A percentile compares a stretch with the other conserved stretches of the same genome.
Evolutionary conservation across 2,113 vertebrate species (phyloP).

Genomic region (Xenopus borealis): DNA sequence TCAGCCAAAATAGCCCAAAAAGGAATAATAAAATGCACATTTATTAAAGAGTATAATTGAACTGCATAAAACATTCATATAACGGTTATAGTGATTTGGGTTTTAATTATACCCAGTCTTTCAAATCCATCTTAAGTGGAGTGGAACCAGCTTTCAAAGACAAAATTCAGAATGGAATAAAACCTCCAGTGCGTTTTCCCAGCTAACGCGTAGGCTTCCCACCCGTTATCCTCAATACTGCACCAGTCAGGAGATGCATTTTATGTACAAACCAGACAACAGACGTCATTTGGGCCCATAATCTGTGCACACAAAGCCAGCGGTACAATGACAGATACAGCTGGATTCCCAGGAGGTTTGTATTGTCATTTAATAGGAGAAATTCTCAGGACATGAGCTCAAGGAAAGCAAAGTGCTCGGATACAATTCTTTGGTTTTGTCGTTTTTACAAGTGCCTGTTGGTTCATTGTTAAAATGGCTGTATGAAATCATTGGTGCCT

Average conservation of each 20-base stretch:
- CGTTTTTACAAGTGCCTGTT: too few relatives aligned
- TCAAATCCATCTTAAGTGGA: slow-evolving; percentile 39
- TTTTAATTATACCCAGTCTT: slow-evolving; percentile 36
- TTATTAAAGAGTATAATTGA: slow-evolving; percentile 41
- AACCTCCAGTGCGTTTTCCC: not conserved
- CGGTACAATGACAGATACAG: too few relatives aligned
- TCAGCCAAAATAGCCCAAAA: slow-evolving; percentile 42
- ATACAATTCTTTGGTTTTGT: too few relatives aligned
- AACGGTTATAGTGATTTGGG: slow-evolving; percentile 32
- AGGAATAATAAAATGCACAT: slow-evolving; percentile 41
- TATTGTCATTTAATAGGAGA: too few relatives aligned
- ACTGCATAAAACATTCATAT: slow-evolving; percentile 41
- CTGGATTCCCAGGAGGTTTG: too few relatives aligned
- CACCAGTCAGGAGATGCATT: not conserved
- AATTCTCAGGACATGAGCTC: too few relatives aligned
- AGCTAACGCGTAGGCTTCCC: not conserved
- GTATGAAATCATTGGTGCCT: too few relatives aligned
- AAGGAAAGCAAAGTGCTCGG: too few relatives aligned
- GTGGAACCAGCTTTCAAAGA: slow-evolving; percentile 26
- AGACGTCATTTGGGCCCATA: not conserved
- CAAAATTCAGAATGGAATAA: not conserved
- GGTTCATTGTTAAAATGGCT: too few relatives aligned
- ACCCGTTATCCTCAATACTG: not conserved
- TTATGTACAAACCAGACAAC: not conserved
- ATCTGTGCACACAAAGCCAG: too few relatives aligned